Evolutionary conservation across 2,113 vertebrate species (phyloP), one percentile per base, ranked within the genome.

Genomic region (Ramphastos sulfuratus): DNA sequence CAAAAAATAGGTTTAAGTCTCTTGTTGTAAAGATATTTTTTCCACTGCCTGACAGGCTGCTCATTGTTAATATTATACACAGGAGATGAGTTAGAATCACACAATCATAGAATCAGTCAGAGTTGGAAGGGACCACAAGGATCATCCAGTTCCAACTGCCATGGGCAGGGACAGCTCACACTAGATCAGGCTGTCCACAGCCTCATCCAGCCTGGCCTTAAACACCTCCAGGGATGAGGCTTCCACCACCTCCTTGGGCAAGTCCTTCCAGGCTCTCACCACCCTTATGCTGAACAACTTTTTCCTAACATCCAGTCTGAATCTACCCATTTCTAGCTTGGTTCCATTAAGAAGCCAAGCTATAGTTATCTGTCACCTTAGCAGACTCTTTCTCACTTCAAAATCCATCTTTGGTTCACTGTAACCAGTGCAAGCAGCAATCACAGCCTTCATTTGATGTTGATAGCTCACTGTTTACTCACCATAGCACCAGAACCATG

Each of bases 21-120:
- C 28, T 94, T 74, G 89, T 56, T 85, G 33, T 39, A 58, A 77
- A 80, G 65, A 77, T 80, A 74, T 91, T 94, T 93, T 93, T 94
- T 39, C 23, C 17, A 19, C 30, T 76, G 11, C 23, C 46, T 89
- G 56, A 85, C 64, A 83, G 42, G 31, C 13, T 91, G 59, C 18
- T 50, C 33, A 58, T 94, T 91, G 85, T 12, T n/a, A 60, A 44
- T 77, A 80, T 74, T 89, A 37, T 6, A 76, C 91, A 65, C 30
- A 74, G 1, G 5, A 82, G 52, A 52, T 7, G 79, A 50, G 2
- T 85, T 63, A 39, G 37, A 39, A 39, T 39, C 37, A 39, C 37
- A 39, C 9, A 39, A 39, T 39, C 37, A 39, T 39, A 39, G 37
- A 39, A 39, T 39, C 37, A 39, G 37, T 39, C 37, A 39, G 37